These are phyloP conservation scores for Sinocyclocheilus anophthalmus DNA, from an alignment of 2,113 vertebrate species.

Conservation along the genomic window DNA sequence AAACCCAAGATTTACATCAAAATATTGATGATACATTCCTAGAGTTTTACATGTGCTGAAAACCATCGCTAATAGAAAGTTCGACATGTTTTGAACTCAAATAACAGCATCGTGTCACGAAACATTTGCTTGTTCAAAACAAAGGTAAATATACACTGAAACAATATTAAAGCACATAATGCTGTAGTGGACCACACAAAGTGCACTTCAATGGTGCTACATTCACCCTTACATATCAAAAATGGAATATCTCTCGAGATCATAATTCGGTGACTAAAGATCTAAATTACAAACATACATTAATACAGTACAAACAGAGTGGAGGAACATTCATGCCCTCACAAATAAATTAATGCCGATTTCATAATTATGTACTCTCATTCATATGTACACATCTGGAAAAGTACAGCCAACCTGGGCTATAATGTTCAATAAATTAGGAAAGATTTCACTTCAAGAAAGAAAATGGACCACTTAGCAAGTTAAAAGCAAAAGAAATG, in stretches of 20 bases:
- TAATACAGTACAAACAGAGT: conserved; percentile 35
- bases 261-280: neutral
- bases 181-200: conserved; percentile 11
- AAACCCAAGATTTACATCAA: conserved; percentile 8
- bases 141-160: neutral
- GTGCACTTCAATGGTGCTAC: neutral
- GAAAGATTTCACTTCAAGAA: neutral
- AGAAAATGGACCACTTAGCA: neutral
- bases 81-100: neutral
- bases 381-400: conserved; percentile 38
- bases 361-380: conserved; percentile 25
- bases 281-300: conserved; percentile 34
- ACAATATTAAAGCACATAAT: neutral
- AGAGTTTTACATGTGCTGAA: neutral
- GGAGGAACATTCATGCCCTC: conserved; percentile 5
- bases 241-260: neutral
- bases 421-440: conserved; percentile 56
- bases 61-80: neutral
- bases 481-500: neutral
- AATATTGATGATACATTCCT: neutral
- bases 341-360: conserved; percentile 53
- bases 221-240: neutral
- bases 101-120: neutral
- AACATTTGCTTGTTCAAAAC: neutral
- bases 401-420: conserved; percentile 56